phyloP scores from a whole-genome alignment of 2,797 vertebrate genomes.

The Chelidonichthys spinosus region DNA sequence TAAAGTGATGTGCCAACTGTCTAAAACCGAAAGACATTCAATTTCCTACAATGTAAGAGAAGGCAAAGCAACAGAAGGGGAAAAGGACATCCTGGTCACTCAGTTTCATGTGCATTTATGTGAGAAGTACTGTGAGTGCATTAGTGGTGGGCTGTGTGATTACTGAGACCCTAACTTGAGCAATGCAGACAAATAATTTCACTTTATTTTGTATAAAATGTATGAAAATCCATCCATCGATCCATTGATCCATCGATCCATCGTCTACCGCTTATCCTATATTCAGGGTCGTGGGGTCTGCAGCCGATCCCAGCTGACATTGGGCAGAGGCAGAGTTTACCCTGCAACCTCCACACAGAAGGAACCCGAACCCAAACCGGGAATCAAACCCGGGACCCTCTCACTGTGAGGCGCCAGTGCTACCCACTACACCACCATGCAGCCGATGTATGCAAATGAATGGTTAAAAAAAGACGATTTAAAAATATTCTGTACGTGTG shows the following conservation, averaged over 20 bases:
- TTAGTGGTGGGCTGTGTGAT: neutral
- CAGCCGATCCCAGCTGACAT: too few species aligned
- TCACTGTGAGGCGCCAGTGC: too few species aligned
- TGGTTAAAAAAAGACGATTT: neutral
- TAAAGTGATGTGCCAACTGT: neutral
- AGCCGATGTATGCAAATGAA: neutral
- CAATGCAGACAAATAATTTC: neutral
- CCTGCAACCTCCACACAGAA: too few species aligned
- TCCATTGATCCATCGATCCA: too few species aligned
- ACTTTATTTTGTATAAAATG: neutral
- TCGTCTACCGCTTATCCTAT: too few species aligned
- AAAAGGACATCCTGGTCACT: neutral
- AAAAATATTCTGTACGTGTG: neutral
- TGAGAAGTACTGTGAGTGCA: neutral
- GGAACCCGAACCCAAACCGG: too few species aligned
- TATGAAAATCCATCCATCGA: neutral
- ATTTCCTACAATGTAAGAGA: neutral
- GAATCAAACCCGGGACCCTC: too few species aligned
- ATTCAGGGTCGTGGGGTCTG: too few species aligned
- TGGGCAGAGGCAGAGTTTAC: too few species aligned
- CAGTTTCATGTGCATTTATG: neutral
- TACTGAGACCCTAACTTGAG: slow-evolving; percentile 1
- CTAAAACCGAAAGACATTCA: neutral
- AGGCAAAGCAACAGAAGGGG: neutral
- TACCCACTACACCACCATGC: too few species aligned